Evolutionary conservation across 2,888 invertebrate species (phyloP), one percentile per base, ranked within the genome.

Genomic region (Sylvicola cinctus): DNA sequence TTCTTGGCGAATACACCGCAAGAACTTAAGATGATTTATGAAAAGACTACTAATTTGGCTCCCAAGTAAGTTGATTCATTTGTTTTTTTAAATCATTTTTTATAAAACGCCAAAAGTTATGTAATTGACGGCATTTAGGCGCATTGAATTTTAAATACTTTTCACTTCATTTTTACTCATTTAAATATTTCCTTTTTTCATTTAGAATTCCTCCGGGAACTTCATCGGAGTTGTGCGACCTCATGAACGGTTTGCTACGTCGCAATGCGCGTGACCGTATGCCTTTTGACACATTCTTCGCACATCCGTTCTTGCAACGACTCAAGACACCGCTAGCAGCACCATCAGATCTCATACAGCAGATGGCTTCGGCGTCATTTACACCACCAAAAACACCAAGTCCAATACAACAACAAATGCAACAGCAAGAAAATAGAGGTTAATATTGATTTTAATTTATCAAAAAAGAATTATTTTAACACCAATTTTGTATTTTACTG

Each of bases 1-100:
- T 99, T 99, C 62, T 81, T 87, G 61, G 98, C 98, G 31, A 83
- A 85, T 49, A 95, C 93, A 13, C 98, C 98, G 11, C 93, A 93
- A 55, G 93, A 91, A 46, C 69, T 98, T 39, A 96, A 95, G 60
- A 77, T 78, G 45, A 93, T 84, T 61, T 98, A 98, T 55, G 98
- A 98, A 58, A 87, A 87, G 58, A 91, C 91, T 59, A 72, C 75
- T 36, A 83, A 84, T 60, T 65, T 90, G 45, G 74, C 79, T 43
- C 88, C 90, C 46, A 87, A 81, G 87, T 87, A 62, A 65, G 74
- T 20, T 29, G 36, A 30, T 38, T 32, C 20, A 35, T 17, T 23
- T 26, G 10, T 32, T n/a, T 13, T 25, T 15, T 23, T 16, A n/a
- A 34, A 26, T 30, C 16, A 29, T 16, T 20, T 7, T 13, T 29